A percentile compares a stretch with the other conserved stretches of the same genome.
phyloP scores from a whole-genome alignment of 2,888 invertebrate species.

The Cataglyphis cursor region DNA sequence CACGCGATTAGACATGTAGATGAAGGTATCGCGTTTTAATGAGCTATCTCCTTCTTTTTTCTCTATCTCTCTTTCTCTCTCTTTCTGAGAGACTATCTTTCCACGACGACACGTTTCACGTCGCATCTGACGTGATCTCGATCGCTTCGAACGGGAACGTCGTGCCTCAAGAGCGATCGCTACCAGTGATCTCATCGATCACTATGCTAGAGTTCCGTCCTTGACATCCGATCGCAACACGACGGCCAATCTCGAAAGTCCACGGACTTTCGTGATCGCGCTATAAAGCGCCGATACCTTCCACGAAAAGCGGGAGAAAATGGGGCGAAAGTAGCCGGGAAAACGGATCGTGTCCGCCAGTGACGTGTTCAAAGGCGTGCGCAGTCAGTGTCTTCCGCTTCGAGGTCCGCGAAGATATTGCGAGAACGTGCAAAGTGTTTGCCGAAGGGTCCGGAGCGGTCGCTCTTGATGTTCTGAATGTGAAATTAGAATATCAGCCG shows the following conservation, averaged over 20 bases:
- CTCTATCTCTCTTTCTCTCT: slow-evolving; percentile 24
- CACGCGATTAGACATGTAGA: slow-evolving; percentile 83
- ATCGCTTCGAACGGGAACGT: slow-evolving; percentile 42
- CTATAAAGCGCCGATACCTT: slow-evolving; percentile 48
- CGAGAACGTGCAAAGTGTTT: slow-evolving; percentile 38
- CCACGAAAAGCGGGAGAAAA: not conserved
- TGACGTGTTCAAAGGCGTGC: slow-evolving; percentile 13
- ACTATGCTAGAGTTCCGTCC: slow-evolving; percentile 44
- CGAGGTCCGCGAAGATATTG: slow-evolving; percentile 43
- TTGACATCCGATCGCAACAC: slow-evolving; percentile 56
- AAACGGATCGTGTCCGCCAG: slow-evolving; percentile 35
- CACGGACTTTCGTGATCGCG: slow-evolving; percentile 59
- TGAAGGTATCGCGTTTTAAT: slow-evolving; percentile 84
- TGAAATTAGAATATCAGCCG: slow-evolving; percentile 43
- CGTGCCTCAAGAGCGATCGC: slow-evolving; percentile 62
- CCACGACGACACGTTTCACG: slow-evolving; percentile 59
- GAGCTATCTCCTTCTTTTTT: slow-evolving; percentile 70
- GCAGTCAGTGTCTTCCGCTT: not conserved
- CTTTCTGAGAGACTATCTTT: slow-evolving; percentile 48
- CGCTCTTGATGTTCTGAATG: slow-evolving; percentile 29
- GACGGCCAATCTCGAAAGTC: slow-evolving; percentile 21
- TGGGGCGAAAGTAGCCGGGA: not conserved
- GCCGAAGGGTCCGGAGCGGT: slow-evolving; percentile 13
- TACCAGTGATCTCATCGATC: slow-evolving; percentile 74
- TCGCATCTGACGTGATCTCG: slow-evolving; percentile 57